These are phyloP conservation scores for Fundulus diaphanus DNA, from an alignment of 2,797 vertebrate species.

Conservation along the genomic window DNA sequence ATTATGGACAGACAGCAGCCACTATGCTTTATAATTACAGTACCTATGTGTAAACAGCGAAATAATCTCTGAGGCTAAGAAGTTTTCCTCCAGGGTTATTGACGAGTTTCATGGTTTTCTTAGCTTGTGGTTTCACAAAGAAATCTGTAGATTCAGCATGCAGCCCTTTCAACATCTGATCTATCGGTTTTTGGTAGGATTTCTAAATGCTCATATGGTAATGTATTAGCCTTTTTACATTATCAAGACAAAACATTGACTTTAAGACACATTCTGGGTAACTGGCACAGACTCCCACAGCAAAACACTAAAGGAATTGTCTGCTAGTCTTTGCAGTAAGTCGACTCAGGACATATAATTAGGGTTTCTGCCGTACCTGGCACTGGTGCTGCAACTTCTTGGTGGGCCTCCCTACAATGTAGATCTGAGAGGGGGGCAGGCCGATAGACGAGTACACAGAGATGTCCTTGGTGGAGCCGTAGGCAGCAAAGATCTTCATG, in stretches of 20 bases:
- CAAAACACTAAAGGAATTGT: not conserved
- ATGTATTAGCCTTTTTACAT: not conserved
- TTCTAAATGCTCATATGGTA: not conserved
- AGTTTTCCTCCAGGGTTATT: not conserved
- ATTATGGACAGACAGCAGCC: not conserved
- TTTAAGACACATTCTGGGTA: not conserved
- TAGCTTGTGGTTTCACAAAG: not conserved
- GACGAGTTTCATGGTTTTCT: not conserved
- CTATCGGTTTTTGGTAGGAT: not conserved
- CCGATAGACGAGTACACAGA: conserved; percentile 93
- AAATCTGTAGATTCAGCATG: not conserved
- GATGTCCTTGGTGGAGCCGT: conserved; percentile 97
- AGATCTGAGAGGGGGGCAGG: conserved; percentile 92
- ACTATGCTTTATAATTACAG: not conserved
- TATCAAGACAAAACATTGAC: not conserved
- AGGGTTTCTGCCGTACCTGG: conserved; percentile 83
- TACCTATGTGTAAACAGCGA: not conserved
- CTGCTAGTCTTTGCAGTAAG: too few species aligned
- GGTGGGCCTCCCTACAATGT: conserved; percentile 95
- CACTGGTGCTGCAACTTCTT: conserved; percentile 97
- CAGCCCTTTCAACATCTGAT: not conserved
- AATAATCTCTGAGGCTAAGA: not conserved
- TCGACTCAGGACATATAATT: too few species aligned
- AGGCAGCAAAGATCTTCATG: conserved; percentile 93
- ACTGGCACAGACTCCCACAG: not conserved